Percentiles rank a stretch among this genome's conserved stretches.
phyloP scores from a whole-genome alignment of 2,797 vertebrate genomes.

The Pseudochromis fuscus region DNA sequence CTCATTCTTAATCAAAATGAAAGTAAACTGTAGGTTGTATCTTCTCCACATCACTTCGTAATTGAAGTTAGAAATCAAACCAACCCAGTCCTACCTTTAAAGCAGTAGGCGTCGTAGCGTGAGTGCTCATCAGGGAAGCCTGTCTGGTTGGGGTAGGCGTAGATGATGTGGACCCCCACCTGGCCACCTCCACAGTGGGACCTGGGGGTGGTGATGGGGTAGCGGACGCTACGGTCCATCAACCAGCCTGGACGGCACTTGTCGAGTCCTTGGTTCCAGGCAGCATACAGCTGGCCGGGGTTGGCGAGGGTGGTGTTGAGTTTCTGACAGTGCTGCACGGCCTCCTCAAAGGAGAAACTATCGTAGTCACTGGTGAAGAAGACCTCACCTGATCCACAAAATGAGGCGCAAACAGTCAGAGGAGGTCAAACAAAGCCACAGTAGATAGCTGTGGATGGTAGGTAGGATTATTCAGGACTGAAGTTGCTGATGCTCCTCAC shows the following conservation, averaged over 20 bases:
- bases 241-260: conserved; percentile 94
- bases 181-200: conserved; percentile 88
- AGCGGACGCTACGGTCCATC: conserved; percentile 92
- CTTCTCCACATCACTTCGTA: too few species aligned
- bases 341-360: conserved; percentile 92
- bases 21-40: too few species aligned
- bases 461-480: too few species aligned
- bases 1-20: too few species aligned
- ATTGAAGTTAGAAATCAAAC: too few species aligned
- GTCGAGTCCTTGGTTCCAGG: conserved; percentile 94
- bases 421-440: not conserved
- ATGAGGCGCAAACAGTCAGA: not conserved
- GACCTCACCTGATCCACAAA: conserved; percentile 86
- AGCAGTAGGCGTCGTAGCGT: conserved; percentile 93
- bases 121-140: conserved; percentile 90
- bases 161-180: conserved; percentile 90
- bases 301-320: conserved; percentile 91
- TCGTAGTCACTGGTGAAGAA: conserved; percentile 90
- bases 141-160: conserved; percentile 90
- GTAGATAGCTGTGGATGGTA: too few species aligned
- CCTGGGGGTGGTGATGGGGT: conserved; percentile 89
- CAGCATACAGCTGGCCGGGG: conserved; percentile 90
- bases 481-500: conserved; percentile 67
- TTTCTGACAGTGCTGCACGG: conserved; percentile 87
- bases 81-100: conserved; percentile 84